A percentile compares a stretch with the other conserved stretches of the same genome.
These are phyloP conservation scores for Caenorhabditis latens DNA, from an alignment of 1,140 invertebrate species.

Conservation along the genomic window DNA sequence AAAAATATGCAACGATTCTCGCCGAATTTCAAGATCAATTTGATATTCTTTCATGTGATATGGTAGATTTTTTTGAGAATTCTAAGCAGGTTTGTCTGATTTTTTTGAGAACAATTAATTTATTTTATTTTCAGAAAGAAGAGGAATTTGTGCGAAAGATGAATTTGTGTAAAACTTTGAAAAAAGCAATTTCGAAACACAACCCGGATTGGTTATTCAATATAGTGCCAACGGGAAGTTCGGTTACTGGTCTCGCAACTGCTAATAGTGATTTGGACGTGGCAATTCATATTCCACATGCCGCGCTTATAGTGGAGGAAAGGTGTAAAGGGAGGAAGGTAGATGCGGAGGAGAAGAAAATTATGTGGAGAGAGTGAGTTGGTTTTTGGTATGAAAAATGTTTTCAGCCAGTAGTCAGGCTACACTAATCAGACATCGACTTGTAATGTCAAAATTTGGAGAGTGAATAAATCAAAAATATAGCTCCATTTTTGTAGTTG, in stretches of 20 bases:
- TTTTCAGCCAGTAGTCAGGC: no score
- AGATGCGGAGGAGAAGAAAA: background rate
- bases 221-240: slow-evolving; percentile 27
- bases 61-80: background rate
- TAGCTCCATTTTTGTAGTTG: no score
- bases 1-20: background rate
- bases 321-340: background rate
- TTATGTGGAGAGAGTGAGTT: slow-evolving; percentile 27
- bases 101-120: background rate
- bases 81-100: background rate
- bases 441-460: background rate
- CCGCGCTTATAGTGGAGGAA: background rate
- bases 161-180: background rate
- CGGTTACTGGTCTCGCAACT: slow-evolving; percentile 10
- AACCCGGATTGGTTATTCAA: slow-evolving; percentile 10
- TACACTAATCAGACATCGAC: no score
- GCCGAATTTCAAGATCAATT: background rate
- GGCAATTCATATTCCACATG: slow-evolving; percentile 37
- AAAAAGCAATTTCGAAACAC: background rate
- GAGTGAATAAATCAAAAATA: background rate
- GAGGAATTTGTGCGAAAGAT: background rate
- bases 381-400: no score
- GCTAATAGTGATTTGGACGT: slow-evolving; percentile 31
- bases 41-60: background rate
- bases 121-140: background rate